Conservation (phyloP, 2,888 invertebrate genomes). For the Cabera pusaria region DNA sequence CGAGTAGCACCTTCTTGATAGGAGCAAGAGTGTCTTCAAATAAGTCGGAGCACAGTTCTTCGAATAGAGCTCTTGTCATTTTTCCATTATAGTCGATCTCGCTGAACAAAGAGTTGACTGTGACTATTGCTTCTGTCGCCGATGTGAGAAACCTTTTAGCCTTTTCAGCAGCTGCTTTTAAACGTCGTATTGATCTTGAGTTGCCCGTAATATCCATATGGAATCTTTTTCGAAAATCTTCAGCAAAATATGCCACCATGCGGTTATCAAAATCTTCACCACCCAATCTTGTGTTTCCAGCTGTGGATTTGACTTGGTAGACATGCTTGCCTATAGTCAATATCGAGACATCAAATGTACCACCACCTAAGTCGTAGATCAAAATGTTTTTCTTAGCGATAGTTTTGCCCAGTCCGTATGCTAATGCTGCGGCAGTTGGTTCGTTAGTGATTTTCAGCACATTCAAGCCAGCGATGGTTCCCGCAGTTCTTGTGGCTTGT, state of each 20-base stretch:
- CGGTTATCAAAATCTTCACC: constrained; percentile 70
- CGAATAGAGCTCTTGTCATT: constrained; percentile 54
- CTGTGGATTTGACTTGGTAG: constrained; percentile 59
- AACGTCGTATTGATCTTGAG: constrained; percentile 43
- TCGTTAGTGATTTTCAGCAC: constrained; percentile 61
- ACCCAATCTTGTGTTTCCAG: constrained; percentile 56
- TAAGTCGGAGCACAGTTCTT: constrained; percentile 66
- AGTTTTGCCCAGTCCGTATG: constrained; percentile 53
- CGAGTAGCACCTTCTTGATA: constrained; percentile 47
- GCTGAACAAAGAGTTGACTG: constrained; percentile 51
- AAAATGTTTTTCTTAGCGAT: constrained; percentile 49
- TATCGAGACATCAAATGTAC: constrained; percentile 63
- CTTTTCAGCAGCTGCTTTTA: constrained; percentile 57
- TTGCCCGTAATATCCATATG: constrained; percentile 44
- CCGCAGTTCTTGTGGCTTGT: constrained; percentile 58
- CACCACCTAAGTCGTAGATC: constrained; percentile 66
- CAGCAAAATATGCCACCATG: constrained; percentile 57
- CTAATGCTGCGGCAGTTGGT: constrained; percentile 63
- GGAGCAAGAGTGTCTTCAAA: constrained; percentile 52
- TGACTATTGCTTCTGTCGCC: constrained; percentile 46
- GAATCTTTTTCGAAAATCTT: constrained; percentile 56
- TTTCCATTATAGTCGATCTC: constrained; percentile 53
- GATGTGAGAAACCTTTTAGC: constrained; percentile 56
- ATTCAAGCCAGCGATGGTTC: constrained; percentile 57
- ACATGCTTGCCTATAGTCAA: constrained; percentile 49